A percentile compares a stretch with the other conserved stretches of the same genome.
Conservation (phyloP, 1,140 invertebrate species). For the Megalonaias nervosa region DNA sequence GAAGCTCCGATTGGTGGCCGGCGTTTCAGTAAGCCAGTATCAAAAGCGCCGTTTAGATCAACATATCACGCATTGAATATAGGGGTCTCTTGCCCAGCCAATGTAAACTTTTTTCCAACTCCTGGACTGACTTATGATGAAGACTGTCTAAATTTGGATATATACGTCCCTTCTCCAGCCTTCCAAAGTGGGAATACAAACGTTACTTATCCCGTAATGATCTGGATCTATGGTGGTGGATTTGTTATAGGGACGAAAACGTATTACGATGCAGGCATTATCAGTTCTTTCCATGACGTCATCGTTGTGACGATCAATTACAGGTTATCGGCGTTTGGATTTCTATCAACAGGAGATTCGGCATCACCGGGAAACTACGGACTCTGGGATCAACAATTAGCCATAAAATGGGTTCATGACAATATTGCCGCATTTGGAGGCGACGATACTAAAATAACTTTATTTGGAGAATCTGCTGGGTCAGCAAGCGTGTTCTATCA, state of each 20-base stretch:
- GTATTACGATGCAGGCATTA: constrained; percentile 85
- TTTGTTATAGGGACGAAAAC: constrained; percentile 91
- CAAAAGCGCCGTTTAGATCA: constrained; percentile 87
- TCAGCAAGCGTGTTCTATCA: constrained; percentile 19
- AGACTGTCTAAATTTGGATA: constrained; percentile 95
- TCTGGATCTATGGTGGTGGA: constrained; percentile 96
- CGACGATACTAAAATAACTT: constrained; percentile 78
- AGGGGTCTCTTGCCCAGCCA: constrained; percentile 73
- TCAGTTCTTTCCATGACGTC: constrained; percentile 83
- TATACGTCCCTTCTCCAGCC: constrained; percentile 79
- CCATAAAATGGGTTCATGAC: constrained; percentile 77
- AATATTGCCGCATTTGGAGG: constrained; percentile 83
- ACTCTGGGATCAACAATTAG: constrained; percentile 93
- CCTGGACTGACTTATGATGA: constrained; percentile 72
- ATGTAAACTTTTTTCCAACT: neutral
- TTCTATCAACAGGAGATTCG: constrained; percentile 89
- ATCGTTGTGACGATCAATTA: constrained; percentile 84
- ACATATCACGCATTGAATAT: constrained; percentile 80
- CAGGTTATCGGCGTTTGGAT: constrained; percentile 88
- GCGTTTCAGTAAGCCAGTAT: constrained; percentile 82
- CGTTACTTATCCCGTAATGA: constrained; percentile 80
- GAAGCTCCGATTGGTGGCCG: constrained; percentile 90
- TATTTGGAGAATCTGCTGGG: constrained; percentile 70
- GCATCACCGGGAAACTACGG: constrained; percentile 95
- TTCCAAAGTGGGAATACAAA: neutral